Conservation (phyloP, 2,797 vertebrate genomes). For the Myotis daubentonii region DNA sequence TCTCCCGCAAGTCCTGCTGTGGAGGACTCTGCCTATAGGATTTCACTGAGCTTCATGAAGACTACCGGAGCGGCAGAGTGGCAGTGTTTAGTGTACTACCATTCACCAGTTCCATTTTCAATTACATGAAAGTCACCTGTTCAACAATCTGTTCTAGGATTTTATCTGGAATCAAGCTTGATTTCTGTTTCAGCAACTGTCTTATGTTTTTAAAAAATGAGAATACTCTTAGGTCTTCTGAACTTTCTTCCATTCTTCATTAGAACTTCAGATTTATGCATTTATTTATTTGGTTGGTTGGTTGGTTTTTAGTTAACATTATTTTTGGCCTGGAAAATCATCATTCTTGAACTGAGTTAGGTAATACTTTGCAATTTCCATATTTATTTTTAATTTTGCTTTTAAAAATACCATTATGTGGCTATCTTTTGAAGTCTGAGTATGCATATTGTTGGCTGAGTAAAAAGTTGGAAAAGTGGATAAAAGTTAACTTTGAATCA, state of each 20-base stretch:
- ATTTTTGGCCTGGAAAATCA: background rate
- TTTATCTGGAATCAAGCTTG: conserved; percentile 32
- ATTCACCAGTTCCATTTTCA: conserved; percentile 19
- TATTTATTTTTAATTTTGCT: background rate
- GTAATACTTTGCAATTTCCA: background rate
- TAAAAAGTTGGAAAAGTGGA: background rate
- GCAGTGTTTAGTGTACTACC: too few species aligned
- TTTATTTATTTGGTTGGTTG: background rate
- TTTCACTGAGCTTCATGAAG: background rate
- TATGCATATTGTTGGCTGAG: background rate
- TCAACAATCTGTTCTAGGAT: conserved; percentile 27
- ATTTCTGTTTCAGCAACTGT: conserved; percentile 24
- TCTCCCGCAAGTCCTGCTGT: too few species aligned
- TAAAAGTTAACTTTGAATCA: background rate
- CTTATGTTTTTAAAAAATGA: background rate
- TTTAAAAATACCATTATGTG: background rate
- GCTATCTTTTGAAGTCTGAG: background rate
- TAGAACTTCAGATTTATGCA: background rate
- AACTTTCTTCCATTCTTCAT: background rate
- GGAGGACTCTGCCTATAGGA: background rate
- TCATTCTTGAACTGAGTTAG: background rate
- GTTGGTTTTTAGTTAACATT: background rate
- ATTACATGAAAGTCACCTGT: conserved; percentile 47
- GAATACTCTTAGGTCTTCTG: background rate
- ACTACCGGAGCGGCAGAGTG: background rate